Evolutionary conservation across 1,140 invertebrate genomes (phyloP).

Genomic region (Odontomachus brunneus): DNA sequence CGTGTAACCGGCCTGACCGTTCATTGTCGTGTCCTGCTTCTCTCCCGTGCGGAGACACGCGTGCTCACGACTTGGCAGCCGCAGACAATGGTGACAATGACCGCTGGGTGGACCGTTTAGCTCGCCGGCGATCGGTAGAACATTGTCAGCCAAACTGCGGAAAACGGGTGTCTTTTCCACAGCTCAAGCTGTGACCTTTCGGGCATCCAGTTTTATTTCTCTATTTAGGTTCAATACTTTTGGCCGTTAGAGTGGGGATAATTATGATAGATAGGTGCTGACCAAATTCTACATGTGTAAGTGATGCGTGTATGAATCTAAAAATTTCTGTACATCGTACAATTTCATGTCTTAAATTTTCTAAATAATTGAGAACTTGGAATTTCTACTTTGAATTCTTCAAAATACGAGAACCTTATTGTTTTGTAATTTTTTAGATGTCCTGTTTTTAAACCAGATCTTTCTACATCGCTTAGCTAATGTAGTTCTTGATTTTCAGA

Average conservation of each 20-base stretch:
- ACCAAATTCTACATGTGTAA: neutral
- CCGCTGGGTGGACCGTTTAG: slow-evolving; percentile 76
- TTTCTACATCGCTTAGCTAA: too few relatives aligned
- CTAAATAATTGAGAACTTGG: neutral
- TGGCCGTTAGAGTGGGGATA: neutral
- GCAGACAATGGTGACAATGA: slow-evolving; percentile 75
- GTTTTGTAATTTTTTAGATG: too few relatives aligned
- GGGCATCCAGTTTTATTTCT: neutral
- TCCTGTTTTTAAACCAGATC: too few relatives aligned
- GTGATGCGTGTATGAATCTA: neutral
- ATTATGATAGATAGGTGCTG: neutral
- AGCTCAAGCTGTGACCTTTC: slow-evolving; percentile 64
- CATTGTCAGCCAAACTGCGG: slow-evolving; percentile 41
- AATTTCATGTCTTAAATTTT: neutral
- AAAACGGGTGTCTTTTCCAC: slow-evolving; percentile 50
- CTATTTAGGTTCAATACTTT: slow-evolving; percentile 6
- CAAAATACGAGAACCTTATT: too few relatives aligned
- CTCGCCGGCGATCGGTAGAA: slow-evolving; percentile 46
- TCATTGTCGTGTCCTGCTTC: slow-evolving; percentile 63
- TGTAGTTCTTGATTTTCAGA: too few relatives aligned
- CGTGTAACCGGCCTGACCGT: slow-evolving; percentile 77
- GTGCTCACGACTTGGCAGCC: slow-evolving; percentile 67
- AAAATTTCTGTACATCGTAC: neutral
- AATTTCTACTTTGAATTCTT: neutral
- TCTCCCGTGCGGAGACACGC: slow-evolving; percentile 43